Conservation (phyloP, 2,797 vertebrate genomes). For the Semaprochilodus insignis region DNA sequence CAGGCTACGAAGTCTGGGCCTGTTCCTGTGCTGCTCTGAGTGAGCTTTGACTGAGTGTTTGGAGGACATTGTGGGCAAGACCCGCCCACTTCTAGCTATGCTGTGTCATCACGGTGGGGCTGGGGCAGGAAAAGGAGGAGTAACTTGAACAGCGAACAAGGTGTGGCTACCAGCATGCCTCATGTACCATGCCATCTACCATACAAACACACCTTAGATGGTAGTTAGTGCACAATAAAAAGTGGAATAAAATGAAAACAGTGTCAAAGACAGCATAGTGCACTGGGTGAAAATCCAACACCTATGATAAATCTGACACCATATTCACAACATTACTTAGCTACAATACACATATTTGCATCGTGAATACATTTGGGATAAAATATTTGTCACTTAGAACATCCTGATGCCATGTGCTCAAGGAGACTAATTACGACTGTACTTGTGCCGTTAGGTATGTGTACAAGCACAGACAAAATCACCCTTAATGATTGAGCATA, state of each 20-base stretch:
- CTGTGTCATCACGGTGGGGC: constrained; percentile 49
- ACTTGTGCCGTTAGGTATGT: neutral
- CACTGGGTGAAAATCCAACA: neutral
- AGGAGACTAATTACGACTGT: neutral
- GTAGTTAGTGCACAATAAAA: neutral
- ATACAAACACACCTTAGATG: constrained; percentile 41
- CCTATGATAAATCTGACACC: no score
- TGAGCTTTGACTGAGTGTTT: constrained; percentile 42
- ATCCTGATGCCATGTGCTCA: neutral
- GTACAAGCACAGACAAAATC: constrained; percentile 35
- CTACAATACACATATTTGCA: no score
- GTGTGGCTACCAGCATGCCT: constrained; percentile 67
- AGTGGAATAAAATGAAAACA: neutral
- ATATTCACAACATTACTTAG: no score
- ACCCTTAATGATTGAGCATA: constrained; percentile 65
- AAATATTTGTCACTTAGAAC: neutral
- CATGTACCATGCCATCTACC: constrained; percentile 28
- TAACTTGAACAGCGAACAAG: constrained; percentile 56
- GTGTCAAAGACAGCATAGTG: neutral
- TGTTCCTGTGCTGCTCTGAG: constrained; percentile 64
- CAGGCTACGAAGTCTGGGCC: constrained; percentile 74
- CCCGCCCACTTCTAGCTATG: constrained; percentile 67
- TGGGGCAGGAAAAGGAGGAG: constrained; percentile 47
- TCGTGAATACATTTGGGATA: neutral
- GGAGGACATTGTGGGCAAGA: constrained; percentile 69